phyloP scores from a whole-genome alignment of 2,113 vertebrate species.

The Rissa tridactyla region DNA sequence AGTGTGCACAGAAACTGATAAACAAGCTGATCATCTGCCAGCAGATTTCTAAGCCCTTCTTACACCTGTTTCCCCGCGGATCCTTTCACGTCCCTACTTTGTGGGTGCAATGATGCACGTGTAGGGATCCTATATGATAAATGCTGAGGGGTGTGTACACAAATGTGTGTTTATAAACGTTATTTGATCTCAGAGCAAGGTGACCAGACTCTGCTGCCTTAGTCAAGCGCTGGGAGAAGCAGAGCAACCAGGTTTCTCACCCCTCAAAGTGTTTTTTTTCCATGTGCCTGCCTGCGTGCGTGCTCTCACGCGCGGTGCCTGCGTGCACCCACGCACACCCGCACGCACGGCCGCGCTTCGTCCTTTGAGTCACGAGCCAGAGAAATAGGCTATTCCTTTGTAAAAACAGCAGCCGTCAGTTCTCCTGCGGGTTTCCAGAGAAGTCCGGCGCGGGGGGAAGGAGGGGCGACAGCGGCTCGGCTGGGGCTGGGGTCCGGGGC shows the following conservation, averaged over 20 bases:
- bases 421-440: not conserved
- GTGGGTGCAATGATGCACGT: not conserved
- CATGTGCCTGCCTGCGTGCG: not conserved
- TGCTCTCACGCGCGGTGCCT: not conserved
- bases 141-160: not conserved
- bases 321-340: accelerated
- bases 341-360: accelerated
- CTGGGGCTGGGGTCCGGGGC: not conserved
- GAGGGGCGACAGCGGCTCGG: not conserved
- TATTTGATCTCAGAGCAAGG: not conserved
- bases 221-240: accelerated
- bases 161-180: not conserved
- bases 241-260: not conserved
- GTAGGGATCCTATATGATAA: not conserved
- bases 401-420: not conserved
- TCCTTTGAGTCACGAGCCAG: not conserved
- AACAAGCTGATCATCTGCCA: not conserved
- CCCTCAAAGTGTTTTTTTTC: not conserved
- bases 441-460: not conserved
- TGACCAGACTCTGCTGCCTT: not conserved
- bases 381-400: not conserved
- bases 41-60: not conserved
- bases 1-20: not conserved
- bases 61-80: not conserved
- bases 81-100: not conserved